Percentiles rank a stretch among this genome's conserved stretches.
Evolutionary conservation across 2,888 invertebrate species (phyloP).

Genomic region (Euzetes globulus): DNA sequence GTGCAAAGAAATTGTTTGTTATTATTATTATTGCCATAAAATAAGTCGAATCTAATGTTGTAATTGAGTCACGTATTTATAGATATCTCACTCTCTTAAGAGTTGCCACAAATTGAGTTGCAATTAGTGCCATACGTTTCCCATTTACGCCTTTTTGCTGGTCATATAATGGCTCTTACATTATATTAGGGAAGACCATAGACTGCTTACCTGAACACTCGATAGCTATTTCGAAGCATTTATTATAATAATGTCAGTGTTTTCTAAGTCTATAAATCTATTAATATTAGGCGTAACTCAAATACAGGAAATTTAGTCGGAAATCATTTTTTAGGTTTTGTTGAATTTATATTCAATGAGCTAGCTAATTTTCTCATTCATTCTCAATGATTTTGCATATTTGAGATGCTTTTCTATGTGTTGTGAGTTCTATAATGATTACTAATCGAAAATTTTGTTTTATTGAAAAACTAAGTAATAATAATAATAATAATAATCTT

Average conservation of each 20-base stretch:
- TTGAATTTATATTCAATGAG: not conserved
- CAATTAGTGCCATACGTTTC: conserved; percentile 2
- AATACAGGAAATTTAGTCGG: conserved; percentile 1
- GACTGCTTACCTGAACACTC: not conserved
- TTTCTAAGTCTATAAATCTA: not conserved
- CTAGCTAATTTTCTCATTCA: not conserved
- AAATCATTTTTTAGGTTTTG: conserved; percentile 10
- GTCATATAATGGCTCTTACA: not conserved
- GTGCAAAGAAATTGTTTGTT: not conserved
- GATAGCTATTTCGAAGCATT: not conserved
- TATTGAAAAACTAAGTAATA: not conserved
- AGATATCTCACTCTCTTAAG: not conserved
- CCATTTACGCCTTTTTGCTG: conserved; percentile 6
- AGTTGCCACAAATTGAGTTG: not conserved
- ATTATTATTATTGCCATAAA: not conserved
- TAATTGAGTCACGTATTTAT: conserved; percentile 5
- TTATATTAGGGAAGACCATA: too few relatives aligned
- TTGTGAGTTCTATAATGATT: not conserved
- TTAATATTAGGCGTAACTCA: conserved; percentile 3
- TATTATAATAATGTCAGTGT: not conserved
- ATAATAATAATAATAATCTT: not conserved
- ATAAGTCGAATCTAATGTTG: not conserved
- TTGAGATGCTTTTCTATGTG: not conserved
- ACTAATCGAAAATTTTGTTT: not conserved
- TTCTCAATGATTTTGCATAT: not conserved